phyloP scores from a whole-genome alignment of 2,797 vertebrate genomes.

The Emys orbicularis region DNA sequence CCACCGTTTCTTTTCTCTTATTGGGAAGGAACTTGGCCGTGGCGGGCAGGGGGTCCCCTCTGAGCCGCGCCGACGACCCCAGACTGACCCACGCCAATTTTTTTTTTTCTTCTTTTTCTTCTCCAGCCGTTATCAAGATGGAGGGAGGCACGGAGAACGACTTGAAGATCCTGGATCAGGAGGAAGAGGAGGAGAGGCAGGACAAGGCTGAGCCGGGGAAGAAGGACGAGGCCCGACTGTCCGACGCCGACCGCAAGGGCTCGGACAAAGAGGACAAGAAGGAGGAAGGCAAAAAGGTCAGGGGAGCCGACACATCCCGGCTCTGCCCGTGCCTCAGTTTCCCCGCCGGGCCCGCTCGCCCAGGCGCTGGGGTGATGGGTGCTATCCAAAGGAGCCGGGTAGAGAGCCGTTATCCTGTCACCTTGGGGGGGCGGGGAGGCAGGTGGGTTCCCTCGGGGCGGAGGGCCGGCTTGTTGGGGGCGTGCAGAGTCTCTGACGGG shows the following conservation, averaged over 20 bases:
- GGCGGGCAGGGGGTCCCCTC: not conserved
- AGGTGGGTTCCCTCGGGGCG: too few relatives aligned
- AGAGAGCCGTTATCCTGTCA: not conserved
- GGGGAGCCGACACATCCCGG: not conserved
- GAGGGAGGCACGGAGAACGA: slow-evolving; percentile 93
- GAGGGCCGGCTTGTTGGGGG: too few relatives aligned
- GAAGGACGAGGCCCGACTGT: slow-evolving; percentile 83
- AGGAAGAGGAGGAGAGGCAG: slow-evolving; percentile 89
- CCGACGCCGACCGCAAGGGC: slow-evolving; percentile 81
- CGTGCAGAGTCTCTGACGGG: not conserved
- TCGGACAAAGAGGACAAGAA: slow-evolving; percentile 86
- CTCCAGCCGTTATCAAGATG: slow-evolving; percentile 94
- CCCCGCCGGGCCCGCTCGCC: not conserved
- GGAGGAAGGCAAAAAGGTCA: slow-evolving; percentile 80
- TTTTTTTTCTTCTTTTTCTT: not conserved
- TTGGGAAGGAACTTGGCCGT: fast-evolving
- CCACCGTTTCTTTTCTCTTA: not conserved
- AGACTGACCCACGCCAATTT: not conserved
- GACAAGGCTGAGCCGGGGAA: slow-evolving; percentile 86
- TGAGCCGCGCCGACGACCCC: too few relatives aligned
- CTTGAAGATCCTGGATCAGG: slow-evolving; percentile 91
- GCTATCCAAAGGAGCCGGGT: not conserved
- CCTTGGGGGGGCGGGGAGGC: not conserved
- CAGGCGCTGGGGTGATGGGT: not conserved
- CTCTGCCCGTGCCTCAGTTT: not conserved